Base-by-base conservation (phyloP, 2,113 vertebrate species). In the Rhadina sibilatrix region DNA sequence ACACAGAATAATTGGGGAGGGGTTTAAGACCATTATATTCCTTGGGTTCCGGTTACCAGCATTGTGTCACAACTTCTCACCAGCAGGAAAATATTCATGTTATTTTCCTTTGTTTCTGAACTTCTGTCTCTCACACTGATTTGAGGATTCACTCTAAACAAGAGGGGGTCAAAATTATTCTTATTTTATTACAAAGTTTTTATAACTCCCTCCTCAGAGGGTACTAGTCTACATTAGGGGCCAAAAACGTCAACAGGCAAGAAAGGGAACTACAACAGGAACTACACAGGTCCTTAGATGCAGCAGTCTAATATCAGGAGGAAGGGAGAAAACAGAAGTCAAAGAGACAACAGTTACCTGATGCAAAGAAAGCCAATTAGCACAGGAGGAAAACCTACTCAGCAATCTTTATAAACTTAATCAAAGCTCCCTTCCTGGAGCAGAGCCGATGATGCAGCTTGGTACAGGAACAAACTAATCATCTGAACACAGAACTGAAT, bases 1-100 rank as follows among this genome's bases (percentile, higher is more conserved):
- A 33, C 38, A 38, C 49, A 37, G 40, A 72, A 53, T 49, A 80
- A 15, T 0, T 18, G 40, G 8, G 40, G 8, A 17, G 0, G 2
- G 5, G 5, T 57, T 30, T 5, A 64, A 49, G 16, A 40, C 11
- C 16, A 35, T 82, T 54, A 31, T 42, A 24, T 53, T 86, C 37
- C 24, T 53, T 2, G 0, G 23, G 31, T 38, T 91, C 53, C 65
- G 46, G 5, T 65, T 76, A 77, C 61, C 23, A 91, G 44, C n/a
- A 56, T 1, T 60, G 22, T 46, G 21, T 38, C 40, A 69, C 18
- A 11, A 20, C n/a, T 79, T 46, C 17, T 33, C 22, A 50, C 46
- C 37, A 88, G 78, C 31, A 90, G 57, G 20, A 91, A 79, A 69
- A 90, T 5, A 44, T 68, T 37, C 3, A 3, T 3, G 3, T 44